Conservation (phyloP, 2,888 invertebrate genomes). For the Dyspetes luteomarginatus region DNA sequence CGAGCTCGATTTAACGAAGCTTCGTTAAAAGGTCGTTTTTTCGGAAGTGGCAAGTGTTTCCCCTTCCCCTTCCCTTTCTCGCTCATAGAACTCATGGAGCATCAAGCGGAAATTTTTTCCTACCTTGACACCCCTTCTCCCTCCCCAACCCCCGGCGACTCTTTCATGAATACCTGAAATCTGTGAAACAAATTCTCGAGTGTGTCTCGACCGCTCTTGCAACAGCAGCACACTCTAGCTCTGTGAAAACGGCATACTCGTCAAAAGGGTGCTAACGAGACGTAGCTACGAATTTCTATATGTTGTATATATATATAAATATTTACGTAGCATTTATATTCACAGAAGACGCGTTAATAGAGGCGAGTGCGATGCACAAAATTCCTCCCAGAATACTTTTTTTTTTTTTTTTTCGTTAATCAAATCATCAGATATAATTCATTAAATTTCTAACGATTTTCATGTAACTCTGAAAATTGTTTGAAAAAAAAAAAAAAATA, state of each 20-base stretch:
- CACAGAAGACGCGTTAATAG: conserved; percentile 14
- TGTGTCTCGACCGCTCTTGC: conserved; percentile 13
- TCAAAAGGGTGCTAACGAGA: conserved; percentile 50
- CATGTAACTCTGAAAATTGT: neutral
- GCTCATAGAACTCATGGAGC: neutral
- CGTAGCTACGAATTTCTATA: neutral
- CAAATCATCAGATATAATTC: conserved; percentile 47
- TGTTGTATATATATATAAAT: neutral
- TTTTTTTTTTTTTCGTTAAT: conserved; percentile 24
- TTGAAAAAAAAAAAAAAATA: neutral
- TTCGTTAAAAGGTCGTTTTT: conserved; percentile 62
- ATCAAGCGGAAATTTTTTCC: conserved; percentile 5
- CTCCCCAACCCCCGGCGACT: neutral
- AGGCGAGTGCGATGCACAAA: neutral
- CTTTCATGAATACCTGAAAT: conserved; percentile 31
- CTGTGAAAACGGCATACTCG: neutral
- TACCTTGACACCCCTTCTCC: neutral
- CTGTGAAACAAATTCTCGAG: conserved; percentile 43
- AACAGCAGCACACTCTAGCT: neutral
- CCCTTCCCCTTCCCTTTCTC: too few species aligned
- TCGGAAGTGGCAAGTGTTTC: conserved; percentile 33
- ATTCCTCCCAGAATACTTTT: neutral
- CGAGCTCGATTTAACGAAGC: conserved; percentile 40
- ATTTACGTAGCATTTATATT: conserved; percentile 19
- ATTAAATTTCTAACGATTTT: too few species aligned